Base-by-base conservation (phyloP, 1,140 invertebrate genomes). In the Drosophila kepulauana region DNA sequence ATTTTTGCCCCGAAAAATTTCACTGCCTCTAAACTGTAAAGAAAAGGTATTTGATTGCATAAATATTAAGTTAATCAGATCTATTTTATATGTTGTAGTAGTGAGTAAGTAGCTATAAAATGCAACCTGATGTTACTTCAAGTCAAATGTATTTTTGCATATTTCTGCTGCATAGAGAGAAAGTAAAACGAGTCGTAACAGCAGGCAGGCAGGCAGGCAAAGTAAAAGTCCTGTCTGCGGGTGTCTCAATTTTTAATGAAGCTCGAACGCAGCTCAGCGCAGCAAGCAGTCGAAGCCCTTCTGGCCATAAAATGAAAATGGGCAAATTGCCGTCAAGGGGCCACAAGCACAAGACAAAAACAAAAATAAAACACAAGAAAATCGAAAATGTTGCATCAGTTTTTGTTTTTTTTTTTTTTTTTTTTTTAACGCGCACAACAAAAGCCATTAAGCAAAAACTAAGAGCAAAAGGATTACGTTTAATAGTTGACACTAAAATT, bases 211-310 rank as follows among this genome's bases (percentile, higher is more conserved):
- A 54, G 70, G 28, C 56, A 46, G 71, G 16, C 64, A 54, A 62
- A 62, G 57, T 69, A 69, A 69, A 69, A 69, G 65, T 74, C 65
- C 67, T 74, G 57, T 62, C 71, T 69, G 71, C 71, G 49, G 49
- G 65, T 65, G 30, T 43, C 57, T 74, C 71, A 74, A 74, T 74
- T 74, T 74, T 74, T 74, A 74, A 74, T 74, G 65, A 61, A 59
- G 64, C 64, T 54, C 33, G 10, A 73, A 72, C 69, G 61, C 54
- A 52, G 41, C n/a, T 41, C 33, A 38, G 69, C 45, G 33, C 16
- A 56, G 52, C 3, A 5, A 25, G 8, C 13, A 49, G 54, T 64
- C 7, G 13, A 61, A 46, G 56, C 30, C 71, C 49, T 56, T 20
- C 45, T 62, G 65, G 65, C 57, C 57, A 69, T 74, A 74, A 74